Evolutionary conservation across 2,113 vertebrate genomes (phyloP).

Genomic region (Ptyas mucosa): DNA sequence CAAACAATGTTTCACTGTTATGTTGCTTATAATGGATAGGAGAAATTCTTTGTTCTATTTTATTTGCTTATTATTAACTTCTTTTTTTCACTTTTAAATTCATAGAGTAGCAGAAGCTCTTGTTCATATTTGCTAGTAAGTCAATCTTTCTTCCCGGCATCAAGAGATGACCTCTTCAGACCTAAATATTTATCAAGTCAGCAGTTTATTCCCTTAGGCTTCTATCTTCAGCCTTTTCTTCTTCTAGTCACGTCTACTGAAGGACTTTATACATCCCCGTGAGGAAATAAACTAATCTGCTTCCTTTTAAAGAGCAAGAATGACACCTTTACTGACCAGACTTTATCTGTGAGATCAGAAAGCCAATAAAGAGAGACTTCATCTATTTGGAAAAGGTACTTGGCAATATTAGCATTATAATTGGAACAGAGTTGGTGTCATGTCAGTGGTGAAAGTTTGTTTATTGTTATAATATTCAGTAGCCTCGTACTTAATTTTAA

Average conservation of each 20-base stretch:
- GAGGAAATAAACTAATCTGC: conserved; percentile 78
- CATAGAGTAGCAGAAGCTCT: conserved; percentile 52
- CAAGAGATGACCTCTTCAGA: conserved; percentile 74
- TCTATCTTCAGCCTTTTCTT: conserved; percentile 68
- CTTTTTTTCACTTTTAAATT: conserved; percentile 11
- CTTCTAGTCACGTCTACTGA: conserved; percentile 73
- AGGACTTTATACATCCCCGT: conserved; percentile 68
- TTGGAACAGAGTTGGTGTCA: conserved; percentile 34
- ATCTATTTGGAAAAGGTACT: conserved; percentile 56
- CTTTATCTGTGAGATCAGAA: conserved; percentile 57
- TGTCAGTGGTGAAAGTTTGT: conserved; percentile 40
- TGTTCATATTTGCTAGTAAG: conserved; percentile 68
- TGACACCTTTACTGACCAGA: conserved; percentile 59
- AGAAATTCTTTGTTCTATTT: background rate
- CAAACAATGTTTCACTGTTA: background rate
- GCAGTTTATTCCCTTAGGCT: conserved; percentile 72
- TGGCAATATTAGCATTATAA: conserved; percentile 62
- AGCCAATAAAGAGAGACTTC: conserved; percentile 73
- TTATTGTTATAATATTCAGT: background rate
- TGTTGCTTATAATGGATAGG: background rate
- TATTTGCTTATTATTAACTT: background rate
- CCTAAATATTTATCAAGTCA: conserved; percentile 80
- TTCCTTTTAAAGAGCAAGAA: conserved; percentile 71
- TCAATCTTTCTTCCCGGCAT: conserved; percentile 76
- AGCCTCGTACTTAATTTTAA: background rate